These are phyloP conservation scores for Rhinoderma darwinii DNA, from an alignment of 2,113 vertebrate species.

Conservation along the genomic window DNA sequence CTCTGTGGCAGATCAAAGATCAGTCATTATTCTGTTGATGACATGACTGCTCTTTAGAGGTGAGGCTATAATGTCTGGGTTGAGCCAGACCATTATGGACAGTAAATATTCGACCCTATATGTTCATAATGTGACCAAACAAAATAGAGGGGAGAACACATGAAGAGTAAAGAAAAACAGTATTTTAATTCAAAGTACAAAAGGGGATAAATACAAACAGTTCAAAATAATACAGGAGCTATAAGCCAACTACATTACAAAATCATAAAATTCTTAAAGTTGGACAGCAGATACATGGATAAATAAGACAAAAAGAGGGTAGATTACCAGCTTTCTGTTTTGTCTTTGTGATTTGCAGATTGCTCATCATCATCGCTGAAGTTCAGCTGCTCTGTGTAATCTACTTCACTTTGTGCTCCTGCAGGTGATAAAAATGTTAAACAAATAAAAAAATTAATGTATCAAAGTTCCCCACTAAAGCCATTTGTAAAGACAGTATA, in stretches of 20 bases:
- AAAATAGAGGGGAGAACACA: conserved; percentile 21
- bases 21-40: too few relatives aligned
- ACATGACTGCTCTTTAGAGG: too few relatives aligned
- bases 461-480: too few relatives aligned
- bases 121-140: background rate
- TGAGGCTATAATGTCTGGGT: background rate
- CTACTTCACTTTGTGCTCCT: conserved; percentile 99
- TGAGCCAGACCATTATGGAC: background rate
- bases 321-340: conserved; percentile 82
- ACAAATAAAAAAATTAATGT: too few relatives aligned
- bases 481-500: too few relatives aligned
- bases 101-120: background rate
- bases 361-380: conserved; percentile 98
- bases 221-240: conserved; percentile 8
- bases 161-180: conserved; percentile 27
- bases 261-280: background rate
- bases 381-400: conserved; percentile 97
- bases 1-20: too few relatives aligned
- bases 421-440: conserved; percentile 46
- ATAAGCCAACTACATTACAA: conserved; percentile 38
- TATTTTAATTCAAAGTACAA: conserved; percentile 44
- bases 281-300: background rate
- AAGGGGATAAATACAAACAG: conserved; percentile 29
- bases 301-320: background rate
- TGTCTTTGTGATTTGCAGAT: conserved; percentile 82